Conservation (phyloP, 2,113 vertebrate species). For the Mohoua ochrocephala region DNA sequence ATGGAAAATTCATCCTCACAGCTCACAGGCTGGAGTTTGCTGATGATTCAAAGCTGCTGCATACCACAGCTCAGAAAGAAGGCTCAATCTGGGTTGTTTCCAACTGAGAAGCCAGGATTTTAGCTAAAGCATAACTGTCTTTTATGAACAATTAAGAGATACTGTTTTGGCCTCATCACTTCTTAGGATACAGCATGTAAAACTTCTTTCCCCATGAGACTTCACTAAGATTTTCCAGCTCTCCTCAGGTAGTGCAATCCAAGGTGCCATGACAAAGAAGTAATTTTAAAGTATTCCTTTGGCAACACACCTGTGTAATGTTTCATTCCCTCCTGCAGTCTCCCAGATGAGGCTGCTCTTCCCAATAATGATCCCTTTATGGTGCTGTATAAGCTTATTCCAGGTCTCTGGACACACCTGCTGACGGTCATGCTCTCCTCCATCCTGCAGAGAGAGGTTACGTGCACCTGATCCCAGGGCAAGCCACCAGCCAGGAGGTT, state of each 20-base stretch:
- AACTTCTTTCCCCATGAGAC: background rate
- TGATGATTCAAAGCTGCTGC: background rate
- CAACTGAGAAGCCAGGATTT: background rate
- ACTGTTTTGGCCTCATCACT: background rate
- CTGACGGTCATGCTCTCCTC: background rate
- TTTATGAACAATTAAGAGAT: background rate
- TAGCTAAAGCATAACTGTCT: background rate
- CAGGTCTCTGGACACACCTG: background rate
- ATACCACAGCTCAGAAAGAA: background rate
- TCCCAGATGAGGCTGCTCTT: background rate
- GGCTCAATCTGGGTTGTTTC: background rate
- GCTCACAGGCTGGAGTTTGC: background rate
- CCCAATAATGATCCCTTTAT: background rate
- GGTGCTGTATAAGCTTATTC: background rate
- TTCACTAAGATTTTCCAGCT: background rate
- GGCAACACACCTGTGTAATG: background rate
- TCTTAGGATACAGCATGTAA: background rate
- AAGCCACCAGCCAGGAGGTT: conserved; percentile 72
- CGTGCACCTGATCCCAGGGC: conserved; percentile 73
- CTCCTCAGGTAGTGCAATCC: background rate
- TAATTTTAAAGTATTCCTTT: background rate
- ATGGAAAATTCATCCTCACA: background rate
- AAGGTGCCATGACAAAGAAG: background rate
- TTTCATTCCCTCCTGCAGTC: background rate
- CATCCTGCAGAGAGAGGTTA: conserved; percentile 81